Conservation (phyloP, 2,888 invertebrate genomes). For the Priapulus caudatus region DNA sequence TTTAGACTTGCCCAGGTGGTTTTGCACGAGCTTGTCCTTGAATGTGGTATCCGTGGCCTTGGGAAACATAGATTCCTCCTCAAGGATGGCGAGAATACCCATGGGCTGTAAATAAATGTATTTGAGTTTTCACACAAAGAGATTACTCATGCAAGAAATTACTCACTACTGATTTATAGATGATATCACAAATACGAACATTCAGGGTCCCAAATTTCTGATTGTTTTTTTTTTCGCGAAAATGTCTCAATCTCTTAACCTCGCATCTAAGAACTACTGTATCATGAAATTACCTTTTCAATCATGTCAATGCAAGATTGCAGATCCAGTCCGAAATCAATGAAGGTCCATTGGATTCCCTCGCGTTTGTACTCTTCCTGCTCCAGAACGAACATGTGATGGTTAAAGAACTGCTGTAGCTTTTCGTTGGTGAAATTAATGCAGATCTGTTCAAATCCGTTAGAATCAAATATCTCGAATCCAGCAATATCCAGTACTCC, state of each 20-base stretch:
- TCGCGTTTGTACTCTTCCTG: slow-evolving; percentile 43
- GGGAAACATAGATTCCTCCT: slow-evolving; percentile 99
- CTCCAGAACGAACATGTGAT: slow-evolving; percentile 45
- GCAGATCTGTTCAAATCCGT: slow-evolving; percentile 44
- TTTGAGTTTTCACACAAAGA: too few species aligned
- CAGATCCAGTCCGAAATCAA: too few species aligned
- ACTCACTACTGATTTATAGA: too few species aligned
- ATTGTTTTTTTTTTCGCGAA: too few species aligned
- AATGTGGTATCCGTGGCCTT: slow-evolving; percentile 98
- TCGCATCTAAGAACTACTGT: too few species aligned
- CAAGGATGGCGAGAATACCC: slow-evolving; percentile 99
- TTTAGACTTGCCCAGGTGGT: slow-evolving; percentile 97
- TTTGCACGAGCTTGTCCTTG: slow-evolving; percentile 94
- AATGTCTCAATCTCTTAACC: too few species aligned
- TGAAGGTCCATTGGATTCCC: slow-evolving; percentile 40
- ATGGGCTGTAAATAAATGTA: slow-evolving; percentile 66
- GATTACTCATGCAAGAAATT: too few species aligned
- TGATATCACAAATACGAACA: too few species aligned
- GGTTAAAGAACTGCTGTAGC: slow-evolving; percentile 45
- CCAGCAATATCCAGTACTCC: slow-evolving; percentile 99
- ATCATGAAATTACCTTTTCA: too few species aligned
- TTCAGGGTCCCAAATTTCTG: too few species aligned
- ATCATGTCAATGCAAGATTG: too few species aligned
- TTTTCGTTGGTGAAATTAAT: slow-evolving; percentile 45
- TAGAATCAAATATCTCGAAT: slow-evolving; percentile 50